phyloP scores from a whole-genome alignment of 23 tunicate genomes.

The Phallusia fumigata region DNA sequence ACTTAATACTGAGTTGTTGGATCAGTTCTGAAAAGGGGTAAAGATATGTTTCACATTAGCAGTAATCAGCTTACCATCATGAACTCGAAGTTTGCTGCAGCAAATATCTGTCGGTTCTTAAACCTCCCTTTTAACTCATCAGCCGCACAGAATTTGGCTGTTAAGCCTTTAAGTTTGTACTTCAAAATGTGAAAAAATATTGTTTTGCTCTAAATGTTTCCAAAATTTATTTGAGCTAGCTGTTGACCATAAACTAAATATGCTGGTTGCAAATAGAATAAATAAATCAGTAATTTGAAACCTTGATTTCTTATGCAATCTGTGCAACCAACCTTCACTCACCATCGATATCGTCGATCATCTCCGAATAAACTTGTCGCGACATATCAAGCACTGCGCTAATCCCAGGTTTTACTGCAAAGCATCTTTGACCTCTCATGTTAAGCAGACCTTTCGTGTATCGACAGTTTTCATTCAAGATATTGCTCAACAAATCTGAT shows the following conservation, averaged over 20 bases:
- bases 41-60: background rate
- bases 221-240: too few relatives aligned
- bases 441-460: slow-evolving; percentile 83
- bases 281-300: too few relatives aligned
- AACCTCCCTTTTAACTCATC: too few relatives aligned
- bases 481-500: slow-evolving; percentile 29
- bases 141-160: too few relatives aligned
- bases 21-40: slow-evolving; percentile 47
- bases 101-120: too few relatives aligned
- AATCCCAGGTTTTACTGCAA: slow-evolving; percentile 73
- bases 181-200: too few relatives aligned
- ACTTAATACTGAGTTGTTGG: slow-evolving; percentile 51
- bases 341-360: slow-evolving; percentile 83
- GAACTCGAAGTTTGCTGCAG: background rate
- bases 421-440: slow-evolving; percentile 79
- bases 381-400: slow-evolving; percentile 72
- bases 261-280: too few relatives aligned
- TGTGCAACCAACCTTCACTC: background rate
- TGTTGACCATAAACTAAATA: too few relatives aligned
- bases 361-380: slow-evolving; percentile 58
- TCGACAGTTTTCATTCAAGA: slow-evolving; percentile 53
- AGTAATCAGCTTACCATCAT: background rate
- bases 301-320: too few relatives aligned
- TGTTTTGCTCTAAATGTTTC: too few relatives aligned
- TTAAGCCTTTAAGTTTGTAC: too few relatives aligned